phyloP scores from a whole-genome alignment of 2,797 vertebrate species.

The Micrastur ruficollis region DNA sequence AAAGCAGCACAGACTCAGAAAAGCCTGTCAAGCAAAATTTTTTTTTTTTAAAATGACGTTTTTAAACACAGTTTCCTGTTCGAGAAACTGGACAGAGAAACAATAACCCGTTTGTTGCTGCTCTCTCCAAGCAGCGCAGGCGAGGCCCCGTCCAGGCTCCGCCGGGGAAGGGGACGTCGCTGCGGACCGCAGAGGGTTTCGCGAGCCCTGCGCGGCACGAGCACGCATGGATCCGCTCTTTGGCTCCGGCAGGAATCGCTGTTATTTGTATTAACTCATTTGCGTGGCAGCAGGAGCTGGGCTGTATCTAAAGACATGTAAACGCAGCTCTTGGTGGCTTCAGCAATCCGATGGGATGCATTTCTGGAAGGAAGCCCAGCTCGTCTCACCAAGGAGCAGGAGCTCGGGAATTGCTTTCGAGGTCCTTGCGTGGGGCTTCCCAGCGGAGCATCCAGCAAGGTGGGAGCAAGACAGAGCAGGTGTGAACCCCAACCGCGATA shows the following conservation, averaged over 20 bases:
- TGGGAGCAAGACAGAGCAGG: not conserved
- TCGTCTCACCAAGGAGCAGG: not conserved
- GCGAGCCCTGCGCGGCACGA: not conserved
- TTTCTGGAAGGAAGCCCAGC: not conserved
- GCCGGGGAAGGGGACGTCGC: not conserved
- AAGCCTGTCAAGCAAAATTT: not conserved
- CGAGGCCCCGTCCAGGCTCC: not conserved
- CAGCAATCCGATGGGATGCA: not conserved
- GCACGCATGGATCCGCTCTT: not conserved
- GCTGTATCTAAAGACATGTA: not conserved
- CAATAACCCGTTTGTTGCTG: not conserved
- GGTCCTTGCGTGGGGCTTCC: not conserved
- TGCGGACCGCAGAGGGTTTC: not conserved
- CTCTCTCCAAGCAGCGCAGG: fast-evolving
- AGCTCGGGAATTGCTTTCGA: not conserved
- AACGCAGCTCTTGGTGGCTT: not conserved
- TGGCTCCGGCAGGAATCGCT: not conserved
- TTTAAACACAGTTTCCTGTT: conserved; percentile 11
- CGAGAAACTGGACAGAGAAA: not conserved
- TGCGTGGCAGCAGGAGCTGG: not conserved
- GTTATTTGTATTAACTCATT: not conserved
- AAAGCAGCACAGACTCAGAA: not conserved
- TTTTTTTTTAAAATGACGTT: not conserved
- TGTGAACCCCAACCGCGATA: not conserved
- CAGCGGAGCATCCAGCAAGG: not conserved